Conservation (phyloP, 1,140 invertebrate species). For the Drosophila nannoptera region DNA sequence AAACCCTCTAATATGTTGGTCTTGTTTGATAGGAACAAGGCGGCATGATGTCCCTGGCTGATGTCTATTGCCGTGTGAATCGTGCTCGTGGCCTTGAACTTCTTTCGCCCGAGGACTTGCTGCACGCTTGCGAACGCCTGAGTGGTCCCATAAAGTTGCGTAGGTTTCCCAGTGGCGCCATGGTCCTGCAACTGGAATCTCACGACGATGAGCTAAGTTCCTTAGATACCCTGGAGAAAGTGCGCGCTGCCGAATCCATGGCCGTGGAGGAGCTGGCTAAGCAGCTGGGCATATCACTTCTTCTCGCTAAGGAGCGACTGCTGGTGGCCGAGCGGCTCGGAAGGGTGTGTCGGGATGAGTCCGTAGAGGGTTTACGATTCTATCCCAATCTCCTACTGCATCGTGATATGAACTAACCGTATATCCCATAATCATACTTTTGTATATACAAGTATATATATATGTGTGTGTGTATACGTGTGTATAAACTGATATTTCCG, state of each 20-base stretch:
- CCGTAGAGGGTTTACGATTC: conserved; percentile 94
- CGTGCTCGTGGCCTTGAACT: conserved; percentile 92
- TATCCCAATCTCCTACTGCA: conserved; percentile 92
- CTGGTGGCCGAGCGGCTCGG: conserved; percentile 90
- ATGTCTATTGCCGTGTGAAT: conserved; percentile 98
- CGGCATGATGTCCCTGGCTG: conserved; percentile 97
- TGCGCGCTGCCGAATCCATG: conserved; percentile 86
- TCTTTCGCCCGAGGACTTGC: conserved; percentile 95
- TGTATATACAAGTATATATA: not conserved
- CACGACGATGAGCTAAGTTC: conserved; percentile 89
- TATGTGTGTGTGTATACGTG: not conserved
- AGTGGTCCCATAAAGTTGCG: conserved; percentile 88
- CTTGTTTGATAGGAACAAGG: conserved; percentile 87
- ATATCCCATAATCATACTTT: not conserved
- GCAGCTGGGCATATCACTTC: conserved; percentile 89
- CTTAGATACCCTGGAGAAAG: conserved; percentile 85
- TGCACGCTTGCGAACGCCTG: conserved; percentile 91
- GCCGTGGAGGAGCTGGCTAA: conserved; percentile 93
- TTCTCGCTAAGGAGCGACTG: conserved; percentile 92
- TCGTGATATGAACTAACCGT: conserved; percentile 27
- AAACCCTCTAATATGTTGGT: not conserved
- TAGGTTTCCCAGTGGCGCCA: conserved; percentile 93
- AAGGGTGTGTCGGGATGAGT: conserved; percentile 94
- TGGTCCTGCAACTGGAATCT: conserved; percentile 90
- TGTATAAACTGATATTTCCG: no score